Base-by-base conservation (phyloP, 2,888 invertebrate species). In the Tortrix viridana region DNA sequence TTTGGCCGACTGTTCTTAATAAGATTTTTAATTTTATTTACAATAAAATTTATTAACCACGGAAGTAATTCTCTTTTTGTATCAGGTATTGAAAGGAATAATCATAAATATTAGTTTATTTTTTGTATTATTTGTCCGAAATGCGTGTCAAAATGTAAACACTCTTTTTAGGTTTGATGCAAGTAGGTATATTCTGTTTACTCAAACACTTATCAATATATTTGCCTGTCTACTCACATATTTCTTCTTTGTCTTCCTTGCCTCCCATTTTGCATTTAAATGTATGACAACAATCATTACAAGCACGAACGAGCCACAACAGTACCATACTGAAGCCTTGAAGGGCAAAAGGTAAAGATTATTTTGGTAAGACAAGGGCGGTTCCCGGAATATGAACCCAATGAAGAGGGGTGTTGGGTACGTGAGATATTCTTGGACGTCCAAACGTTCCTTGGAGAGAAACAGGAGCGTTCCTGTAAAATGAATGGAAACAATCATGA, bases 341-440 rank as follows among this genome's bases (percentile, higher is more conserved):
- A 95, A 95, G 0, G 95, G 95, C 41, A 95, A 78, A 1, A 92
- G 81, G 73, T 94, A 95, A 62, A 96, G 89, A 75, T 95, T 96
- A 66, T 92, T 92, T 6, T 95, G 93, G 63, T 93, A 93, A 0
- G 95, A 95, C 4, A 95, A 81, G 2, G 94, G 92, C 0, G 95
- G 95, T 62, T 94, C 93, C 5, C 94, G 92, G 76, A 95, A 95
- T 49, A 95, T 85, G 71, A 95, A 94, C 64, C 82, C 88, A 0
- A 91, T 73, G 2, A 74, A 75, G 0, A 87, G 75, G 9, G 81
- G 79, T 0, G 85, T 80, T 0, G 93, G 91, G 59, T 84, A 80
- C 1, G 87, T 82, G 23, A 94, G 71, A 71, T 87, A 94, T 32
- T 93, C 92, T 6, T 93, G 67, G 1, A 91, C 65, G 4, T 62